Evolutionary conservation across 2,888 invertebrate genomes (phyloP), one percentile per base, ranked within the genome.

Genomic region (Phyto melanocephala): DNA sequence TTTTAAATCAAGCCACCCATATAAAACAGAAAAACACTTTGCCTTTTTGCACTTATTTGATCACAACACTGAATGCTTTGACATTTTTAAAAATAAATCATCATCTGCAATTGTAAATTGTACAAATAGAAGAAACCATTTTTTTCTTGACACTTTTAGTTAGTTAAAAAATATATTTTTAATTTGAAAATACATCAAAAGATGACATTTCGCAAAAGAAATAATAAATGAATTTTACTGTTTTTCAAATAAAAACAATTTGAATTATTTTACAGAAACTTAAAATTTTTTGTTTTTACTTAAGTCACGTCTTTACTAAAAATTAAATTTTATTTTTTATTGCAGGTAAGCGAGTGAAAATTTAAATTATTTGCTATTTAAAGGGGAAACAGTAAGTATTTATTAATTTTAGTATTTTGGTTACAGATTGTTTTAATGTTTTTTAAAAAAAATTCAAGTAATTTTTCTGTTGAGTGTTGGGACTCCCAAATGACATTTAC

Each of bases 11-110:
- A 77, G 62, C 70, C 70, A 77, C 35, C 60, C 60, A 76, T 42
- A 24, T 62, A 20, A 35, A 50, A 8, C n/a, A 68, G 28, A 68
- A 70, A 58, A 15, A 33, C 35, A 37, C 22, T 50, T 68, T 65
- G 1, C 52, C 13, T 20, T 45, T 45, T 33, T 11, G 17, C 28
- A 17, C 13, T 62, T 24, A 77, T 54, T 77, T 70, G 70, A 77
- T 77, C 70, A 77, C 77, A 77, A 70, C 70, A 70, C 70, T 54
- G 33, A 77, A 70, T 77, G 56, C 52, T 42, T 33, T 68, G 33
- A 52, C 77, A 62, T 6, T 28, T 60, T 37, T 7, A 47, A 15
- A 28, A 60, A 65, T 35, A 33, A 56, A 54, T 33, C 17, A 2
- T 74, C 33, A 11, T 37, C n/a, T 10, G 10, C 50, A 74, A 42